Evolutionary conservation across 2,888 invertebrate genomes (phyloP).

Genomic region (Tigriopus californicus): DNA sequence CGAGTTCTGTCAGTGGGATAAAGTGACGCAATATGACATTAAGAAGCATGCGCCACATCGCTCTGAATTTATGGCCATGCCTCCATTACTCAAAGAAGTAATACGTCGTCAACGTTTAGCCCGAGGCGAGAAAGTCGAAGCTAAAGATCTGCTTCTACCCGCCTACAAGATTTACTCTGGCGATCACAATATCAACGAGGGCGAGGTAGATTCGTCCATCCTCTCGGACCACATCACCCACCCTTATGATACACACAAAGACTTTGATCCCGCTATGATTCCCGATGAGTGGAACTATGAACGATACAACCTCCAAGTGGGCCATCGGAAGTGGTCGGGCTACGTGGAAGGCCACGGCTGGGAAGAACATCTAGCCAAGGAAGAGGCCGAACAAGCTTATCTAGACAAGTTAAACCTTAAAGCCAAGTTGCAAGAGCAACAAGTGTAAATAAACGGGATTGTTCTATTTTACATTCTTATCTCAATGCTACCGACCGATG

Average conservation of each 20-base stretch:
- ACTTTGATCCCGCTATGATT: neutral
- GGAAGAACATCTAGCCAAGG: neutral
- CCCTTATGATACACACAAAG: neutral
- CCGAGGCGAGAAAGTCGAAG: neutral
- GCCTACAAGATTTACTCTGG: slow-evolving; percentile 4
- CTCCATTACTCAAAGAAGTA: neutral
- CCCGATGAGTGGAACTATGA: slow-evolving; percentile 8
- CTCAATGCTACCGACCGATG: no score
- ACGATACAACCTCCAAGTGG: neutral
- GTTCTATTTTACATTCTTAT: no score
- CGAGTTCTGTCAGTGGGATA: slow-evolving; percentile 6
- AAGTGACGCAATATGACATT: neutral
- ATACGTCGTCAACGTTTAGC: neutral
- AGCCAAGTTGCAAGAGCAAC: neutral
- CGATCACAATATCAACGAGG: neutral
- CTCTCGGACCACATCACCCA: neutral
- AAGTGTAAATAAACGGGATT: neutral
- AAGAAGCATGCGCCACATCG: neutral
- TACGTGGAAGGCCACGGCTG: slow-evolving; percentile 1
- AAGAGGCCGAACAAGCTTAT: neutral
- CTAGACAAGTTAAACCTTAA: neutral
- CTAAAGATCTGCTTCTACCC: neutral
- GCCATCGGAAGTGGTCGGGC: neutral
- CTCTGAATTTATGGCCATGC: neutral
- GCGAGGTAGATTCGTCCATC: neutral